Base-by-base conservation (phyloP, 2,113 vertebrate genomes). In the Cervus canadensis region DNA sequence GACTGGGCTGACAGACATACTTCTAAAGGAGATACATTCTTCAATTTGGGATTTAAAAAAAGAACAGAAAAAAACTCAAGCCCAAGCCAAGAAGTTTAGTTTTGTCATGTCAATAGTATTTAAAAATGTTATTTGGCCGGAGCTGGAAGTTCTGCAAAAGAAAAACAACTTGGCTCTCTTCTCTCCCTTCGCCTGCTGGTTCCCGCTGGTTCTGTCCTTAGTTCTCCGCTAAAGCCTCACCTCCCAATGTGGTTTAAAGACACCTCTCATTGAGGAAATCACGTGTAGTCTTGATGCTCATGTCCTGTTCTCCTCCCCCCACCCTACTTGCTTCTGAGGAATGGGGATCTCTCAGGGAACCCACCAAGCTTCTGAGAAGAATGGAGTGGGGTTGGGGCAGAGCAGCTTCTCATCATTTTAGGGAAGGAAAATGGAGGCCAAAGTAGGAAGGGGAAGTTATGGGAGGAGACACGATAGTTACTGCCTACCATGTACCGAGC, bases 71-170 rank as follows among this genome's bases (percentile, higher is more conserved):
- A 88, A 87, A 96, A 86, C 85, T 71, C 56, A 89, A 94, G 56
- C 57, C 56, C 10, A 43, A 96, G 96, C 90, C 97, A 98, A 91
- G 57, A 88, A 83, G 64, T 93, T 96, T 94, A 91, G 91, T 87
- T 97, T 88, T 92, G 93, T 91, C 91, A 71, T 26, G 78, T 96
- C 93, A 89, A 89, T 79, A 97, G 83, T 82, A 96, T 96, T 97
- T 95, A 91, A 96, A 94, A 93, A 96, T 84, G 92, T 90, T 87
- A 85, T 85, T 96, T 97, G 98, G 94, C 90, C 0, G 4, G 81
- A 83, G 60, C 85, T 74, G 67, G 21, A 59, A 97, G 67, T 91
- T 67, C 52, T 84, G 4, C 74, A 67, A 91, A 93, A 62, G 94
- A 87, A 97, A 94, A 98, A 96, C 82, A 96, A 84, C 40, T 59